Percentiles rank a stretch among this genome's conserved stretches.
Conservation (phyloP, 30 jellyfish, hydroid and myxozoan genomes). For the Hydractinia symbiolongicarpus region DNA sequence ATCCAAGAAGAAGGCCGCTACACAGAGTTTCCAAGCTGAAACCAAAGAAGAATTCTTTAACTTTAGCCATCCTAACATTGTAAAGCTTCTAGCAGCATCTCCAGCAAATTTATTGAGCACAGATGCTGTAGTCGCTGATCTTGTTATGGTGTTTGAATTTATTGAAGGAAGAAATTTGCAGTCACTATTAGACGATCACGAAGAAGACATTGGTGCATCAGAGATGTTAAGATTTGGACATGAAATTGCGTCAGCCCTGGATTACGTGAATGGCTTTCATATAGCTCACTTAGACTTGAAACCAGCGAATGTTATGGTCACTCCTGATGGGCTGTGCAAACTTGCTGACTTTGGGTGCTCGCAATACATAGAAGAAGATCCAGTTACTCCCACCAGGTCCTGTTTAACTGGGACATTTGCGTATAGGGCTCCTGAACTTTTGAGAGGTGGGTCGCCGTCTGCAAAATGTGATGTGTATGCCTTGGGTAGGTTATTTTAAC, state of each 20-base stretch:
- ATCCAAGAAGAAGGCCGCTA: slow-evolving; percentile 60
- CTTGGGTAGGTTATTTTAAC: slow-evolving; percentile 30
- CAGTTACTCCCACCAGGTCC: slow-evolving; percentile 39
- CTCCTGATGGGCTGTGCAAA: slow-evolving; percentile 58
- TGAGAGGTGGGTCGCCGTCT: slow-evolving; percentile 56
- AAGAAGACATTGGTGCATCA: slow-evolving; percentile 26
- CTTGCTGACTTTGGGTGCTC: slow-evolving; percentile 87
- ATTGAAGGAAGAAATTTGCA: slow-evolving; percentile 76
- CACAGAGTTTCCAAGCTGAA: slow-evolving; percentile 65
- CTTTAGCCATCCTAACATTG: slow-evolving; percentile 58
- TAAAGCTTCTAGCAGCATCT: slow-evolving; percentile 53
- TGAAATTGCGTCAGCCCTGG: slow-evolving; percentile 63
- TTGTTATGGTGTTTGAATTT: slow-evolving; percentile 49
- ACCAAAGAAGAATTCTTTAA: slow-evolving; percentile 49
- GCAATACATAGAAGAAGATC: slow-evolving; percentile 51
- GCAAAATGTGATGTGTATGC: slow-evolving; percentile 71
- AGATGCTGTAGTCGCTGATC: slow-evolving; percentile 26
- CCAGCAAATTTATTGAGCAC: neutral
- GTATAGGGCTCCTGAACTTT: slow-evolving; percentile 87
- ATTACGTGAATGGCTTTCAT: slow-evolving; percentile 42
- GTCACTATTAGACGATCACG: slow-evolving; percentile 42
- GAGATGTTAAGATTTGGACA: slow-evolving; percentile 32
- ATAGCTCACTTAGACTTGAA: slow-evolving; percentile 73
- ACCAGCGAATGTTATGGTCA: slow-evolving; percentile 76
- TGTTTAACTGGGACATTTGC: slow-evolving; percentile 85